Conservation (phyloP, 2,888 invertebrate genomes). For the Sylvicola cinctus region DNA sequence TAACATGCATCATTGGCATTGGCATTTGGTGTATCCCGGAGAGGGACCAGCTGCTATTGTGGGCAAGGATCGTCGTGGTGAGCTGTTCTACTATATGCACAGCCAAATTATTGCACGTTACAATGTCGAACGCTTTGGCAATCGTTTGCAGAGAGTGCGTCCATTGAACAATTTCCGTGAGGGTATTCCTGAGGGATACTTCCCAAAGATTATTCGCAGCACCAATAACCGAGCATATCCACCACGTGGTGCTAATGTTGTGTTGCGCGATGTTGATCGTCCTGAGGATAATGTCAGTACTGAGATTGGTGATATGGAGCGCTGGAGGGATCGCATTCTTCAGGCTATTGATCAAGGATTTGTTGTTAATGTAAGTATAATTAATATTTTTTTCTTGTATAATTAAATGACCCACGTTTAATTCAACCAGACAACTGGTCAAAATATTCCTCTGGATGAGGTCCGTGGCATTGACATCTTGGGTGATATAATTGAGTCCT, state of each 20-base stretch:
- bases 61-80: slow-evolving; percentile 54
- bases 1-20: slow-evolving; percentile 72
- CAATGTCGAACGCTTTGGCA: slow-evolving; percentile 17
- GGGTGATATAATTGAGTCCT: slow-evolving; percentile 18
- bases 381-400: background rate
- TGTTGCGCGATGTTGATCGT: slow-evolving; percentile 45
- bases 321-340: slow-evolving; percentile 53
- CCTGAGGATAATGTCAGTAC: slow-evolving; percentile 33
- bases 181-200: slow-evolving; percentile 57
- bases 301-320: slow-evolving; percentile 37
- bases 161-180: slow-evolving; percentile 34
- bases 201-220: slow-evolving; percentile 54
- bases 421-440: slow-evolving; percentile 6
- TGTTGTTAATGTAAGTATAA: slow-evolving; percentile 30
- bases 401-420: background rate
- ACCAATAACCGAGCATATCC: slow-evolving; percentile 50
- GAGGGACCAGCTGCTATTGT: slow-evolving; percentile 37
- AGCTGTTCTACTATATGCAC: slow-evolving; percentile 66
- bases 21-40: slow-evolving; percentile 63
- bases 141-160: slow-evolving; percentile 12
- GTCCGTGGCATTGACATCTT: slow-evolving; percentile 18
- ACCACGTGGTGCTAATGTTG: slow-evolving; percentile 38
- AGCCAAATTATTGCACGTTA: slow-evolving; percentile 20
- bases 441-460: slow-evolving; percentile 13
- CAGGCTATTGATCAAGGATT: slow-evolving; percentile 52